A percentile compares a stretch with the other conserved stretches of the same genome.
phyloP scores from a whole-genome alignment of 1,140 invertebrate genomes.

The Bombus sylvicola region DNA sequence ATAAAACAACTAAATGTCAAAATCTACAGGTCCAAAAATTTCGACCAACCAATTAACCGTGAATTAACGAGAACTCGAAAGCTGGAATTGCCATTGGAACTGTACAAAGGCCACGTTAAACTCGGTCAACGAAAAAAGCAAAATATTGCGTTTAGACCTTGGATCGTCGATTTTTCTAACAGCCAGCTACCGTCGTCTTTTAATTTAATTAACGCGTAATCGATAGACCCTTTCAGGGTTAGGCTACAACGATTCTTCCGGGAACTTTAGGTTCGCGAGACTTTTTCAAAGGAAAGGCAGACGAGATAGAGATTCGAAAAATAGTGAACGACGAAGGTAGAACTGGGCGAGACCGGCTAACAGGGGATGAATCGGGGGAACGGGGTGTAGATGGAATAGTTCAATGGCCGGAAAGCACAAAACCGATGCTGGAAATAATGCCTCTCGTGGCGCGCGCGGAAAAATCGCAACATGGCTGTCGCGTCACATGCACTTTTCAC shows the following conservation, averaged over 20 bases:
- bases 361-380: background rate
- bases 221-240: background rate
- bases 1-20: no score
- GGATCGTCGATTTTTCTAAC: no score
- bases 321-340: slow-evolving; percentile 19
- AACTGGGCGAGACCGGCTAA: slow-evolving; percentile 21
- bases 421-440: slow-evolving; percentile 71
- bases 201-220: background rate
- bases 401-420: slow-evolving; percentile 70
- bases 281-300: slow-evolving; percentile 24
- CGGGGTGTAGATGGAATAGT: slow-evolving; percentile 43
- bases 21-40: no score
- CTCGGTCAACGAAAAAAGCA: no score
- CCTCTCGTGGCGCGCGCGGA: slow-evolving; percentile 46
- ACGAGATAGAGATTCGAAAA: slow-evolving; percentile 15
- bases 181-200: background rate
- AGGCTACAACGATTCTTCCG: background rate
- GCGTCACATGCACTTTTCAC: slow-evolving; percentile 68
- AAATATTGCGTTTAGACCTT: no score
- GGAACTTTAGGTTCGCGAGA: background rate
- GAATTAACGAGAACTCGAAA: no score
- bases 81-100: no score
- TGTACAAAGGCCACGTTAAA: no score
- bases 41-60: no score
- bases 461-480: slow-evolving; percentile 71